Conservation (phyloP, 2,113 vertebrate species). For the Pontoporia blainvillei region DNA sequence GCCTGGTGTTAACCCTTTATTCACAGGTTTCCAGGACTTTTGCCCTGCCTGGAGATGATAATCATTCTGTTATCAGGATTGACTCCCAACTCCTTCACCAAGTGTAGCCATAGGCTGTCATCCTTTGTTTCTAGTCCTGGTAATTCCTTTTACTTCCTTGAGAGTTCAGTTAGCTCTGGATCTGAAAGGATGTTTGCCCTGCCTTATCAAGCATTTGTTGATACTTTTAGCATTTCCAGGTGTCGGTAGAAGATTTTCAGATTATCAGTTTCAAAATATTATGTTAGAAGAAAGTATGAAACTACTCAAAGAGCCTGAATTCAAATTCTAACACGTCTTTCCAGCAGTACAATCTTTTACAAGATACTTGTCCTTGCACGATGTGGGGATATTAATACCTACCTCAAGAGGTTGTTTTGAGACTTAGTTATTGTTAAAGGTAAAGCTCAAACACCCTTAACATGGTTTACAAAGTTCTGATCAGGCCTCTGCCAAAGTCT, state of each 20-base stretch:
- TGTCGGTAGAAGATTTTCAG: not conserved
- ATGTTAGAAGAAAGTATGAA: not conserved
- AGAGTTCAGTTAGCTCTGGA: not conserved
- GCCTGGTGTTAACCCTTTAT: not conserved
- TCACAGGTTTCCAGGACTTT: not conserved
- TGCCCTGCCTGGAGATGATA: not conserved
- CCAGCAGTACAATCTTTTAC: not conserved
- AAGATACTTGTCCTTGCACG: not conserved
- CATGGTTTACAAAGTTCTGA: not conserved
- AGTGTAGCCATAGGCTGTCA: not conserved
- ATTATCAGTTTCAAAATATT: conserved; percentile 4
- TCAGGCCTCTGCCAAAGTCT: not conserved
- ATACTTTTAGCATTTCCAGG: not conserved
- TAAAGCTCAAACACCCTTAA: not conserved
- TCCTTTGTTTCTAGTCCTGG: not conserved
- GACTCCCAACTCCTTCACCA: not conserved
- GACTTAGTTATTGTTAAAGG: not conserved
- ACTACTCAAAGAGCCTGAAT: not conserved
- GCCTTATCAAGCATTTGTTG: not conserved
- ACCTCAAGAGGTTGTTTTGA: not conserved
- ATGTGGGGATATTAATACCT: not conserved
- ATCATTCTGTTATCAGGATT: not conserved
- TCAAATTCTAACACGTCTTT: not conserved
- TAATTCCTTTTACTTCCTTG: not conserved
- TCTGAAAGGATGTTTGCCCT: not conserved